Evolutionary conservation across 2,113 vertebrate genomes (phyloP).

Genomic region (Philantomba maxwellii): DNA sequence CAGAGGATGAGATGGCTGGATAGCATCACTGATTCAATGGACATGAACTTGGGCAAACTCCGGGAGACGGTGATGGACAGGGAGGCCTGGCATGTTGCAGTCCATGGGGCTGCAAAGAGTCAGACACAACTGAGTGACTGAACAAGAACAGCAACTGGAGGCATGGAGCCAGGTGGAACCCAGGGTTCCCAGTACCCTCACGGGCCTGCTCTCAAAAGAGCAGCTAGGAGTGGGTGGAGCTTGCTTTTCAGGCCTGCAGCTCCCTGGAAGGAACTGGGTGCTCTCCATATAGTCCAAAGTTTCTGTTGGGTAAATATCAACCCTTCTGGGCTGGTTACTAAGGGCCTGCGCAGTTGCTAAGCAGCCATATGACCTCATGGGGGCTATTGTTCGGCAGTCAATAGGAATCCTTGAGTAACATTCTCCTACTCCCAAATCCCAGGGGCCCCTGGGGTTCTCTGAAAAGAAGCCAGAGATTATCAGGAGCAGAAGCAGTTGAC

Average conservation of each 20-base stretch:
- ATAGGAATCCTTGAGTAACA: slow-evolving; percentile 56
- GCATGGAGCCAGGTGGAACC: neutral
- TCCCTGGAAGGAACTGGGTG: slow-evolving; percentile 18
- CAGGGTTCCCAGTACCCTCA: neutral
- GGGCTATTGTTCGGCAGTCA: slow-evolving; percentile 57
- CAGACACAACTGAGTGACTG: rapidly evolving
- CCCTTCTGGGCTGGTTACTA: slow-evolving; percentile 49
- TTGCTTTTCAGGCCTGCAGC: neutral
- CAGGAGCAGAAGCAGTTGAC: neutral
- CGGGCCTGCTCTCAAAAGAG: neutral
- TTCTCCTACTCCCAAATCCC: slow-evolving; percentile 43
- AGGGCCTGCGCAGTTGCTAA: slow-evolving; percentile 65
- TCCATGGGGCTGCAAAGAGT: neutral
- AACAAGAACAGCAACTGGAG: neutral
- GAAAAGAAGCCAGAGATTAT: slow-evolving; percentile 34
- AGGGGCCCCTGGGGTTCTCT: slow-evolving; percentile 32
- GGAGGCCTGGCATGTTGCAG: neutral
- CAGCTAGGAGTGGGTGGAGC: neutral
- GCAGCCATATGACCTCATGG: slow-evolving; percentile 57
- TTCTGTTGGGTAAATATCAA: slow-evolving; percentile 56
- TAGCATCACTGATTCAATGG: neutral
- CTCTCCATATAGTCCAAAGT: slow-evolving; percentile 16
- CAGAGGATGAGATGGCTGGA: neutral
- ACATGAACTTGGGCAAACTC: neutral
- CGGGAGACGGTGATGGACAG: neutral